phyloP scores from a whole-genome alignment of 1,140 invertebrate genomes.

The Babylonia areolata region DNA sequence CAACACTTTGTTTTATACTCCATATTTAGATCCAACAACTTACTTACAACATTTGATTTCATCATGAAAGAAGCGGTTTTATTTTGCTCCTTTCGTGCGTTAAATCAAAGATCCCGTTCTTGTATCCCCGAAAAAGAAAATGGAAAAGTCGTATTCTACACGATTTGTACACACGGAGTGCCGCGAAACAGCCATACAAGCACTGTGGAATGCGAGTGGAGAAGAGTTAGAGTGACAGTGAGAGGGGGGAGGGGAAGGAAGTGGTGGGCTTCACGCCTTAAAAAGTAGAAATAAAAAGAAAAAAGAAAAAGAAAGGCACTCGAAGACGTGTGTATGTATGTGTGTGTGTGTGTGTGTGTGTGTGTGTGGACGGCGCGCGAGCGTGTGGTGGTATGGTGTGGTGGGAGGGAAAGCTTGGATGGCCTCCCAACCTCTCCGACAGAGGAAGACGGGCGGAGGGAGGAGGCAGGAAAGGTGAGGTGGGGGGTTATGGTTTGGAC shows the following conservation, averaged over 20 bases:
- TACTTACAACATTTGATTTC: too few relatives aligned
- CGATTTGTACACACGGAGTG: slow-evolving; percentile 5
- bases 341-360: not conserved
- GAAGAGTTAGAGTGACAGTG: not conserved
- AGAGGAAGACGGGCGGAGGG: not conserved
- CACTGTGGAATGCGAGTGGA: not conserved
- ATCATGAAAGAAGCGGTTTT: too few relatives aligned
- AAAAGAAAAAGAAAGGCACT: too few relatives aligned
- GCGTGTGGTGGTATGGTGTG: not conserved
- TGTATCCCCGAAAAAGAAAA: not conserved
- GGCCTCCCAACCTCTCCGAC: not conserved
- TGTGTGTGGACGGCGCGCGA: not conserved
- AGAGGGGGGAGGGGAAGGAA: not conserved
- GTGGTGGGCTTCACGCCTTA: not conserved
- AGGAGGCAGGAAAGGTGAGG: not conserved
- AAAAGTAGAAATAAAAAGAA: not conserved
- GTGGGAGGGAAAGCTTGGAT: not conserved
- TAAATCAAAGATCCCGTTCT: too few relatives aligned
- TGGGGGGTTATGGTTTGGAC: slow-evolving; percentile 18
- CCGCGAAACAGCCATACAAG: slow-evolving; percentile 15
- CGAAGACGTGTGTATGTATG: too few relatives aligned
- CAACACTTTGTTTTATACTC: too few relatives aligned
- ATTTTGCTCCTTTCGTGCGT: too few relatives aligned
- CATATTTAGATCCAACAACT: too few relatives aligned
- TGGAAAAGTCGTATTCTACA: not conserved